These are phyloP conservation scores for Equus przewalskii DNA, from an alignment of 2,113 vertebrate species.

Conservation along the genomic window DNA sequence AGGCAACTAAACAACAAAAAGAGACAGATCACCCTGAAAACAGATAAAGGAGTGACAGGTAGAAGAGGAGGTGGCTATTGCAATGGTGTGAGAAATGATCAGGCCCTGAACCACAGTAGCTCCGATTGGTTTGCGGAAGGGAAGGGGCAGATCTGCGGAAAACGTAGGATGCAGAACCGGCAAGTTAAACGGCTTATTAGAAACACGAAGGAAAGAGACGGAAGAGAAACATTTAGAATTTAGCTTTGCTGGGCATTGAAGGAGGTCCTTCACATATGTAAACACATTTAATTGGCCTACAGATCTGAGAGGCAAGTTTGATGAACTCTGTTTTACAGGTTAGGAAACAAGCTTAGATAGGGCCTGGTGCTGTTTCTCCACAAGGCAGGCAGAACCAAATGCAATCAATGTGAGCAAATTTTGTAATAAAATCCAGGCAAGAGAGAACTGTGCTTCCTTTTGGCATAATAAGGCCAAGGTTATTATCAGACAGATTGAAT, in stretches of 20 bases:
- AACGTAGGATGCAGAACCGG: not conserved
- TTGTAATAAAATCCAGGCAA: slow-evolving; percentile 48
- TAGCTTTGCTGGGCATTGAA: not conserved
- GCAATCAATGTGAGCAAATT: not conserved
- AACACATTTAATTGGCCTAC: not conserved
- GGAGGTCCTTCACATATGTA: not conserved
- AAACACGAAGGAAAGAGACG: not conserved
- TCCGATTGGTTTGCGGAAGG: not conserved
- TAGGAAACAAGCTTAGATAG: not conserved
- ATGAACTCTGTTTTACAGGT: not conserved
- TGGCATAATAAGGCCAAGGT: not conserved
- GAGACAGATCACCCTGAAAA: not conserved
- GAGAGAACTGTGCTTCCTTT: not conserved
- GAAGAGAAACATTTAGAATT: not conserved
- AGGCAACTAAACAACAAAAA: not conserved
- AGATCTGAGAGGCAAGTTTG: slow-evolving; percentile 47
- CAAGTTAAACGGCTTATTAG: not conserved
- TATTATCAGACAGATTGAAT: slow-evolving; percentile 5
- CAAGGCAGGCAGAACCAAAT: not conserved
- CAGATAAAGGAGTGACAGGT: too few relatives aligned
- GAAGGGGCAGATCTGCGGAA: not conserved
- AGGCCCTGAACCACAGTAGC: not conserved
- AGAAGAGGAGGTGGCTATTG: not conserved
- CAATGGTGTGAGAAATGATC: not conserved
- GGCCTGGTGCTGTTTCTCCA: not conserved